A percentile compares a stretch with the other conserved stretches of the same genome.
Conservation (phyloP, 2,888 invertebrate species). For the Torymus texanus region DNA sequence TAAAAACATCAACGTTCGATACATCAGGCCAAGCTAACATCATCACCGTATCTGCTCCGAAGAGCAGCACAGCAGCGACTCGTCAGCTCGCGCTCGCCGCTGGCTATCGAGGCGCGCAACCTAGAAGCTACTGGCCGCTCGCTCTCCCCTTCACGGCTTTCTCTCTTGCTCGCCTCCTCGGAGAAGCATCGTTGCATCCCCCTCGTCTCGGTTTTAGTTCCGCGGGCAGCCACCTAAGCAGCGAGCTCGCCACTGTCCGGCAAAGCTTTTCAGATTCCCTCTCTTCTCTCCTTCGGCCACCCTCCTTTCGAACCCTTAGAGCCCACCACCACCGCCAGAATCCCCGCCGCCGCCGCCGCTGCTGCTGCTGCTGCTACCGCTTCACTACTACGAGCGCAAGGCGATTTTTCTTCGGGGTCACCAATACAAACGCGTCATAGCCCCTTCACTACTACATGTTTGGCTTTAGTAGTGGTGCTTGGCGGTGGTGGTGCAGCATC, state of each 20-base stretch:
- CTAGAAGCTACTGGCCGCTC: slow-evolving; percentile 15
- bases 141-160: neutral
- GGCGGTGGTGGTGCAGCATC: slow-evolving; percentile 48
- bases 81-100: too few relatives aligned
- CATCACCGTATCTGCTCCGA: too few relatives aligned
- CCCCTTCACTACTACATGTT: slow-evolving; percentile 64
- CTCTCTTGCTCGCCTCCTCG: neutral
- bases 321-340: slow-evolving; percentile 61
- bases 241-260: slow-evolving; percentile 75
- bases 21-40: too few relatives aligned
- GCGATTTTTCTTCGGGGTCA: slow-evolving; percentile 72
- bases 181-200: slow-evolving; percentile 44
- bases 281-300: slow-evolving; percentile 56
- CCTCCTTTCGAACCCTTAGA: slow-evolving; percentile 67
- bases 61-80: too few relatives aligned
- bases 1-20: too few relatives aligned
- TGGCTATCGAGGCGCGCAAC: neutral
- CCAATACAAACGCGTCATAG: slow-evolving; percentile 63
- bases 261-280: slow-evolving; percentile 65
- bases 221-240: slow-evolving; percentile 70
- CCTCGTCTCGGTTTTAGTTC: slow-evolving; percentile 69
- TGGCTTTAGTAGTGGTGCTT: neutral
- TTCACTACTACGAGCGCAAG: neutral
- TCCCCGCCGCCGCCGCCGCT: slow-evolving; percentile 39
- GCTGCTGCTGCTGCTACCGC: too few relatives aligned